A percentile compares a stretch with the other conserved stretches of the same genome.
Evolutionary conservation across 1,140 invertebrate genomes (phyloP).

Genomic region (Lamellibrachia luymesi): DNA sequence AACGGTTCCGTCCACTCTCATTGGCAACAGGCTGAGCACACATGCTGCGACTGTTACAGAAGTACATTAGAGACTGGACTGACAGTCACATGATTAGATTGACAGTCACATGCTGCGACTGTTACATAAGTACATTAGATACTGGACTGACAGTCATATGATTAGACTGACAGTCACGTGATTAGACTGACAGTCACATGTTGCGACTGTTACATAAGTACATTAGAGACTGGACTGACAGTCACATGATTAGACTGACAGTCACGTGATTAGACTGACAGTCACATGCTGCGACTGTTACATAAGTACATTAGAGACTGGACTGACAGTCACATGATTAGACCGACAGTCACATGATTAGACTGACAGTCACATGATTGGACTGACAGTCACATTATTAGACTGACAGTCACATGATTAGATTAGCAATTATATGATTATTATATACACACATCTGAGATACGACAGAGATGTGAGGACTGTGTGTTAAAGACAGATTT

Average conservation of each 20-base stretch:
- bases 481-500: too few relatives aligned
- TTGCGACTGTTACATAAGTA: too few relatives aligned
- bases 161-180: not conserved
- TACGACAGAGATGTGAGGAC: too few relatives aligned
- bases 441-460: not conserved
- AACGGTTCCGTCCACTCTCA: not conserved
- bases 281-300: not conserved
- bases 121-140: not conserved
- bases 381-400: not conserved
- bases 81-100: not conserved
- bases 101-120: too few relatives aligned
- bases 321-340: not conserved
- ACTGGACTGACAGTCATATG: not conserved
- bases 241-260: not conserved
- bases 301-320: not conserved
- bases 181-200: not conserved
- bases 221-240: not conserved
- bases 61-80: not conserved
- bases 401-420: not conserved
- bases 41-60: not conserved
- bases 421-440: not conserved
- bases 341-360: too few relatives aligned
- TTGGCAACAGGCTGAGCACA: not conserved
- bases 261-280: not conserved
- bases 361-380: not conserved